Conservation (phyloP, 2,888 invertebrate genomes). For the Pimpla rufipes region DNA sequence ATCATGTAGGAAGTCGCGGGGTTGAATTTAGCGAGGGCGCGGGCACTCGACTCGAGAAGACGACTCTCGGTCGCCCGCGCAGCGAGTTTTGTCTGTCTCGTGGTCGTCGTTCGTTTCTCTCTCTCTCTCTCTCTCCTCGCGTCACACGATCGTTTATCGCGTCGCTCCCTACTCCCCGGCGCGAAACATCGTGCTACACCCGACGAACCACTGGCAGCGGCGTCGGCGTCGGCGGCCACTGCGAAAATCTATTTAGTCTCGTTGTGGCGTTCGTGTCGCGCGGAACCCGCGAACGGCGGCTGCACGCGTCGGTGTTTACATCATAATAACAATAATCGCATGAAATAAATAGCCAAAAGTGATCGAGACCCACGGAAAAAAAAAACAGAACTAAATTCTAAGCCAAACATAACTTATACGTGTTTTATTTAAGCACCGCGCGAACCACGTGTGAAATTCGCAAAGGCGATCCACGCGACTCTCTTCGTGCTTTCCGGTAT, state of each 20-base stretch:
- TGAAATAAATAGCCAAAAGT: background rate
- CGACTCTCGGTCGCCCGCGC: background rate
- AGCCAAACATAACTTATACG: background rate
- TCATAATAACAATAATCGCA: constrained; percentile 3
- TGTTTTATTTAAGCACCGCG: background rate
- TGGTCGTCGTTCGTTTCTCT: background rate
- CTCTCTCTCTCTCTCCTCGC: background rate
- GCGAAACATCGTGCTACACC: background rate
- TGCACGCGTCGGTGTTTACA: constrained; percentile 28
- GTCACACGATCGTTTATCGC: constrained; percentile 39
- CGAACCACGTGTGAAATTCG: background rate
- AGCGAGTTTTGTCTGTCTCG: constrained; percentile 27
- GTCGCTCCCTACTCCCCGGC: constrained; percentile 25
- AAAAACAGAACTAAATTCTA: background rate
- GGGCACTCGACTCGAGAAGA: background rate
- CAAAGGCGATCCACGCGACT: too few species aligned
- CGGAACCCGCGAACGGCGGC: constrained; percentile 57
- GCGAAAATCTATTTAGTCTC: constrained; percentile 53
- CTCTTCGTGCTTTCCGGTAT: too few species aligned
- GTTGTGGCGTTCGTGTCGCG: constrained; percentile 61
- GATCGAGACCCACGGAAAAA: background rate
- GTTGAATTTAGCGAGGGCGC: background rate
- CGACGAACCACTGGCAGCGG: constrained; percentile 11
- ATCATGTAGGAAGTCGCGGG: constrained; percentile 9
- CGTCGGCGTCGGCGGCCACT: constrained; percentile 16